Evolutionary conservation across 1,140 invertebrate genomes (phyloP).

Genomic region (Leptinotarsa defecta): DNA sequence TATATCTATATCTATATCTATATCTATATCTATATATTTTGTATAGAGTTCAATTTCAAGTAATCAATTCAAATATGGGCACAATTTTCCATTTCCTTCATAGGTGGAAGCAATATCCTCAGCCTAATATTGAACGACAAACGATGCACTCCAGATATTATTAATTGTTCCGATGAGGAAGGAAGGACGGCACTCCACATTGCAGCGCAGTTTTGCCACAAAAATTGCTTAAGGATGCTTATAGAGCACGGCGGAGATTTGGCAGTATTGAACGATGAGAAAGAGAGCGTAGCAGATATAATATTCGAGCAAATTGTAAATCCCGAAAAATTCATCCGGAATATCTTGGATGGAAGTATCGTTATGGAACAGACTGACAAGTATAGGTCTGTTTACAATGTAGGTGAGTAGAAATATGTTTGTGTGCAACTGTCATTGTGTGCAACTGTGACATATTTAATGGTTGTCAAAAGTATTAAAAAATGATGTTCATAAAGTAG

Average conservation of each 20-base stretch:
- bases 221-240: conserved; percentile 32
- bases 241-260: conserved; percentile 29
- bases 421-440: no score
- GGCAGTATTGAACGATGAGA: conserved; percentile 10
- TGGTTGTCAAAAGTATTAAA: no score
- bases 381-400: conserved; percentile 14
- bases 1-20: no score
- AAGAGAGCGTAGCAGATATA: conserved; percentile 35
- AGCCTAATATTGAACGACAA: conserved; percentile 29
- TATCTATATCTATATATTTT: no score
- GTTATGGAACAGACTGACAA: conserved; percentile 11
- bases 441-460: no score
- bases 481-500: no score
- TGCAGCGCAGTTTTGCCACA: conserved; percentile 30
- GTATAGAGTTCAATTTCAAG: no score
- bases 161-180: conserved; percentile 30
- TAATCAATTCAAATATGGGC: not conserved
- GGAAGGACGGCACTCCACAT: conserved; percentile 34
- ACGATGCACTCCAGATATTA: conserved; percentile 25
- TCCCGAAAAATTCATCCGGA: conserved; percentile 34
- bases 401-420: conserved; percentile 20
- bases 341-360: conserved; percentile 30
- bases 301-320: conserved; percentile 31
- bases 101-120: conserved; percentile 29
- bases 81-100: not conserved